Base-by-base conservation (phyloP, 2,888 invertebrate species). In the Drosophila lacicola region DNA sequence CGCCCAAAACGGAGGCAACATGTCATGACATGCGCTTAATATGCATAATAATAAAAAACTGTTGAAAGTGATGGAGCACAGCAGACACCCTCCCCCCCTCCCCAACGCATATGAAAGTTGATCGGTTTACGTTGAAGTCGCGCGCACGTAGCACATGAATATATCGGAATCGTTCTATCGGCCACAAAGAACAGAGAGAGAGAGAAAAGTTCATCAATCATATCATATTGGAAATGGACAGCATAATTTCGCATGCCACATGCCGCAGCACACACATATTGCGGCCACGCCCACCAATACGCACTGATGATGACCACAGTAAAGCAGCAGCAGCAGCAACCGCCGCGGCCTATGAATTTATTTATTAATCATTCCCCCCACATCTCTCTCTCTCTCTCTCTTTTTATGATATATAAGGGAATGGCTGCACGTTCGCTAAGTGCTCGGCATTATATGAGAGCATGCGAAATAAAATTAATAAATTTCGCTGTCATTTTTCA, bases 11-110 rank as follows among this genome's bases (percentile, higher is more conserved):
- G 13, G 45, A 63, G 49, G 56, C 51, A 47, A 65, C 70, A 68
- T 78, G 74, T 78, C 82, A 84, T 82, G 79, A 76, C 85, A 81
- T 78, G 79, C 76, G 85, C 85, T 84, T 81, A 73, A 81, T 87
- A 84, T 87, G 87, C 82, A 82, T 82, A 82, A 87, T 78, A 86
- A 82, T 80, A 82, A 86, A 86, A 86, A 80, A 74, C 74, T 83
- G 77, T 70, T 80, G 70, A 82, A 80, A 82, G 64, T 75, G 75
- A 75, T 64, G 71, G 64, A 65, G 57, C 53, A 45, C 55, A 14
- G 21, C 55, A 19, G 21, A 19, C 17, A 17, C 19, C n/a, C 33
- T n/a, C 17, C 2, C 4, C 21, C 42, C 5, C 13, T 2, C 11
- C 10, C 5, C 19, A 4, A 36, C n/a, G 13, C 2, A 10, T 11